Base-by-base conservation (phyloP, 2,888 invertebrate species). In the Anthrax anthrax region DNA sequence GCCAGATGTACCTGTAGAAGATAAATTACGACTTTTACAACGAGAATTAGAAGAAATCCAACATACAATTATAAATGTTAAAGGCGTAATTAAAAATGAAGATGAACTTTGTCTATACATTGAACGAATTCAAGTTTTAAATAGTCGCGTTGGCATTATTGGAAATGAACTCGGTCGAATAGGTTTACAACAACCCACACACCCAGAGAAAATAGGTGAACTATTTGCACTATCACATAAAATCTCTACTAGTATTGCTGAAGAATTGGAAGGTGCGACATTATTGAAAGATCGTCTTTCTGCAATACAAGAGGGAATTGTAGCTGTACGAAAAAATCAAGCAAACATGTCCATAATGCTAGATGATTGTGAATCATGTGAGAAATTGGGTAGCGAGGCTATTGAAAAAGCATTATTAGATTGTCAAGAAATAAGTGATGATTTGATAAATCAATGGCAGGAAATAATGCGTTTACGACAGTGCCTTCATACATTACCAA, bases 31-130 rank as follows among this genome's bases (percentile, higher is more conserved):
- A 40, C 71, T 84, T 32, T 72, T 90, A 3, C 86, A 87, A 60
- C 77, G 80, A 54, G 88, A 88, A 61, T 64, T 89, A 14, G 73
- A 78, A 59, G 86, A 88, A 59, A 70, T 89, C 17, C 77, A 81
- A 48, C 64, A 74, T 1, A 75, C 80, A 16, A 69, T 88, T 49
- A 80, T 83, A 27, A 75, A 77, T 51, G 74, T 86, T 50, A 81
- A 82, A 60, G 84, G 85, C 2, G 80, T 86, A 0, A 80, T 89
- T 39, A 86, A 84, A 59, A 86, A 79, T 44, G 86, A 85, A 57
- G 88, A 89, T 55, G 88, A 89, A 58, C 70, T 89, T 1, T 80
- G 81, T 55, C 70, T 87, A 8, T 88, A 88, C 59, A 80, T 87
- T 10, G 86, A 89, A 64, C 72, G 86, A 43, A 69, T 88, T 10